Percentiles rank a stretch among this genome's conserved stretches.
Conservation (phyloP, 92 coral and sea anemone species). For the Virgularia gustaviana region DNA sequence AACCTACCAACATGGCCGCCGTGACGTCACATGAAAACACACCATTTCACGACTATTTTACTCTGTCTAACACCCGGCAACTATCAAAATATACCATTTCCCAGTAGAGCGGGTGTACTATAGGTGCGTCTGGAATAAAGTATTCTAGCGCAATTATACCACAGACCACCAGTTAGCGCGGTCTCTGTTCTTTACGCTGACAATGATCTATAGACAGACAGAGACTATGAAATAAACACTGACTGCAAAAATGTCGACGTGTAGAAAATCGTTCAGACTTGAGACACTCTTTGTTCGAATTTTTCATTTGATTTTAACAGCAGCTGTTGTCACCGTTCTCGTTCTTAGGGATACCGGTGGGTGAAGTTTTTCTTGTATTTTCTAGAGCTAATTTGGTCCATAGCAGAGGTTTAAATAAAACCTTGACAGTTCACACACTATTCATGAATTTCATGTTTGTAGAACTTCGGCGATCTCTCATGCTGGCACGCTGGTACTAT, state of each 20-base stretch:
- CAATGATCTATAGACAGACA: background rate
- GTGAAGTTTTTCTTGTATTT: background rate
- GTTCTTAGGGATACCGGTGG: constrained; percentile 85
- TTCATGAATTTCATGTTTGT: background rate
- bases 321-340: constrained; percentile 67
- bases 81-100: background rate
- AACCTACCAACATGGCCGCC: too few species aligned
- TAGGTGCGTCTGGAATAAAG: background rate
- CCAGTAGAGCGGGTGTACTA: too few species aligned
- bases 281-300: constrained; percentile 73
- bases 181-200: too few species aligned
- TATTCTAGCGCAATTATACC: background rate
- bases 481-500: constrained; percentile 77
- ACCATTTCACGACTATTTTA: too few species aligned
- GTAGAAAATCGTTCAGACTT: constrained; percentile 41
- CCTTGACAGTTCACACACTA: background rate
- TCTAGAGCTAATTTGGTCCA: background rate
- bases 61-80: too few species aligned
- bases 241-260: constrained; percentile 26
- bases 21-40: too few species aligned
- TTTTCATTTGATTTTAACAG: constrained; percentile 75
- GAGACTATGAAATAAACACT: background rate
- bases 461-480: constrained; percentile 74
- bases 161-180: too few species aligned
- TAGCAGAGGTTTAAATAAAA: background rate